Conservation (phyloP, 2,888 invertebrate species). For the Ornithoptera alexandrae region DNA sequence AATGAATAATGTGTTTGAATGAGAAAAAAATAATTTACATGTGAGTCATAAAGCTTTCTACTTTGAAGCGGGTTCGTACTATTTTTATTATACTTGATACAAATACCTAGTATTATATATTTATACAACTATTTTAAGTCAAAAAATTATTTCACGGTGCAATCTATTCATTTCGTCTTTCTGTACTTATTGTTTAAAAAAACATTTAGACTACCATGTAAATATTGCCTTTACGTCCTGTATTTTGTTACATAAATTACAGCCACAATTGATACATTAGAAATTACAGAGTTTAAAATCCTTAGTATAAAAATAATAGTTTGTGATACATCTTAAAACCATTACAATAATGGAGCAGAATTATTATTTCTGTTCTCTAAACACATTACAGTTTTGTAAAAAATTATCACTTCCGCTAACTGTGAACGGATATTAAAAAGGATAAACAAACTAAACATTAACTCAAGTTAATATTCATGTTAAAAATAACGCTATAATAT, state of each 20-base stretch:
- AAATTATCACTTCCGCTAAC: not conserved
- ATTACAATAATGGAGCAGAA: not conserved
- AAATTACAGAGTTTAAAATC: not conserved
- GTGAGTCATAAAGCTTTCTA: slow-evolving; percentile 34
- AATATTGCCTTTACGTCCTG: not conserved
- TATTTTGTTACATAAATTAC: not conserved
- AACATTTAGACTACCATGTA: not conserved
- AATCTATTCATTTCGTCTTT: no score
- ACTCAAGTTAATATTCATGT: no score
- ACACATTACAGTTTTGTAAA: not conserved
- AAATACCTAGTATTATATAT: not conserved
- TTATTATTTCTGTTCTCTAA: not conserved
- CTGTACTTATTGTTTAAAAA: not conserved
- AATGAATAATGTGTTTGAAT: slow-evolving; percentile 46
- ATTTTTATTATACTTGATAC: slow-evolving; percentile 3
- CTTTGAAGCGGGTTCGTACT: slow-evolving; percentile 16
- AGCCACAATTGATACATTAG: not conserved
- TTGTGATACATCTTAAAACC: not conserved
- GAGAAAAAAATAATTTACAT: slow-evolving; percentile 34
- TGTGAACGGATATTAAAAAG: no score
- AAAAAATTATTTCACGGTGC: no score
- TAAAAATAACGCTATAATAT: no score
- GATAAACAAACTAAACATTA: no score
- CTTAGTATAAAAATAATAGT: not conserved
- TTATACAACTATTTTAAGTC: not conserved